Evolutionary conservation across 2,888 invertebrate genomes (phyloP), one percentile per base, ranked within the genome.

Genomic region (Brenthis hecate): DNA sequence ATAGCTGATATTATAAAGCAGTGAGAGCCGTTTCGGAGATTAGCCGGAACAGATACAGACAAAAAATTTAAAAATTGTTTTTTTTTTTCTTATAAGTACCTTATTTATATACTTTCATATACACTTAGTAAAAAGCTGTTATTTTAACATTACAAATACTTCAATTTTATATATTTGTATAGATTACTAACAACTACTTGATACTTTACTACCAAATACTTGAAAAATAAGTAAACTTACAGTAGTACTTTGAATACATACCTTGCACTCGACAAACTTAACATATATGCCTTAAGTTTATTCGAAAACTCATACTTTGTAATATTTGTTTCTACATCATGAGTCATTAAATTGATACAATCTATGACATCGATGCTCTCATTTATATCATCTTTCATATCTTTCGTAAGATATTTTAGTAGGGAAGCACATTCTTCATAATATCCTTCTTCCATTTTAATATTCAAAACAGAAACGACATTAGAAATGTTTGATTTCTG

Each of bases 381-480:
- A 11, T 80, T 80, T 47, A 95, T 84, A 58, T 83, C 78, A 13
- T 84, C 77, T 16, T 85, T 89, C 77, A 94, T 88, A 56, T 94
- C 90, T 0, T 92, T 82, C 14, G 95, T 81, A 16, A 96, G 80
- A 75, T 92, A 93, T n/a, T 88, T 79, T 0, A 95, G 78, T 23
- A 94, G 80, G 16, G 83, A 74, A 6, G 86, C 74, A 69, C 93
- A 88, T 77, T 88, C 84, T 14, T 74, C 72, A 56, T 78, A 78
- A 69, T 83, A 77, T 0, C 81, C 80, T 47, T 84, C 83, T 74
- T 89, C 86, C 51, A 80, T 83, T 73, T 91, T 88, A 1, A 93
- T 86, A 19, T 93, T 89, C 43, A 96, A 78, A 56, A 90, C 89
- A 11, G 93, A 91, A 1, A 95, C 84, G n/a, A 94, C 85, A 61